A percentile compares a stretch with the other conserved stretches of the same genome.
These are phyloP conservation scores for Bombus breviceps DNA, from an alignment of 1,140 invertebrate genomes.

Conservation along the genomic window DNA sequence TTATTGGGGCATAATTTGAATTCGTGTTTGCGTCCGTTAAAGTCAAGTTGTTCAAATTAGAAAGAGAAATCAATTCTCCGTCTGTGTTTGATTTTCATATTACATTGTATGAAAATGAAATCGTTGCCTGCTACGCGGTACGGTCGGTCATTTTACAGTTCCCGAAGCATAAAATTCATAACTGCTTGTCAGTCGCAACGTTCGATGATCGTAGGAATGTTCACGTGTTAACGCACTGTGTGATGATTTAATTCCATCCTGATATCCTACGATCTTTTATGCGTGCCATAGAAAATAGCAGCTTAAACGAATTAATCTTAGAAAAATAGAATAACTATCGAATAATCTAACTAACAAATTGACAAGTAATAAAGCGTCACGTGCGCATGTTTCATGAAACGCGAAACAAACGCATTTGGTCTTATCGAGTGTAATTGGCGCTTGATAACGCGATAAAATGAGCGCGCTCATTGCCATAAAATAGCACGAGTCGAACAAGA, in stretches of 20 bases:
- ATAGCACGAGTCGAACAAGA: background rate
- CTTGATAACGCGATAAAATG: constrained; percentile 28
- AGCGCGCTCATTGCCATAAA: constrained; percentile 16
- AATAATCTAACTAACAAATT: background rate
- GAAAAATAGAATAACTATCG: background rate
- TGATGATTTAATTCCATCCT: background rate
- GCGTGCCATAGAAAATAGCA: background rate
- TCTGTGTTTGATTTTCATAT: background rate
- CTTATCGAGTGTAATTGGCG: no score
- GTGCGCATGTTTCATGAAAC: background rate
- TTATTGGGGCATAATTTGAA: no score
- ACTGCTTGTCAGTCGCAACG: background rate
- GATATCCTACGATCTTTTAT: background rate
- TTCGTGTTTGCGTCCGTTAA: no score
- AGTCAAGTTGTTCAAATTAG: no score
- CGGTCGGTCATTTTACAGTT: constrained; percentile 1
- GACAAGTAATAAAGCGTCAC: background rate
- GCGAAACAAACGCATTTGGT: no score
- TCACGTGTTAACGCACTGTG: background rate
- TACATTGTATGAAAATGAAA: background rate
- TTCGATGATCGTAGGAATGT: background rate
- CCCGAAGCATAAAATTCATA: constrained; percentile 16
- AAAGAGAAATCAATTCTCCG: no score
- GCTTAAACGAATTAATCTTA: background rate
- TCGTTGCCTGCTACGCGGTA: background rate